Evolutionary conservation across 2,797 vertebrate genomes (phyloP).

Genomic region (Jordanella pulchra): DNA sequence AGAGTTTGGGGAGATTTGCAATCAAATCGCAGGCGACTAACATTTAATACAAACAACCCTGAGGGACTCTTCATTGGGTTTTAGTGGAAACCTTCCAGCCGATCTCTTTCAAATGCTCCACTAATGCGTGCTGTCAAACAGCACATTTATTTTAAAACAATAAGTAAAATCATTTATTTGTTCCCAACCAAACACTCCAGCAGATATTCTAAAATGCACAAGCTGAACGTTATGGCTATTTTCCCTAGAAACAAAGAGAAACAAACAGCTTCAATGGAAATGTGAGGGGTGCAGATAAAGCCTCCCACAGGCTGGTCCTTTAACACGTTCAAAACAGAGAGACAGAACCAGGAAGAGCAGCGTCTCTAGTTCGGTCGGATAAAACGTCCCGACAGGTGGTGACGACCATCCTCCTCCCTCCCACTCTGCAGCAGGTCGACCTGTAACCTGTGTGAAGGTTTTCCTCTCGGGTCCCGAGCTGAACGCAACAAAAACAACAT

Average conservation of each 20-base stretch:
- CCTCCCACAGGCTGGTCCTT: slow-evolving; percentile 29
- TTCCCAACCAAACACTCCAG: slow-evolving; percentile 28
- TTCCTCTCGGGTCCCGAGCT: slow-evolving; percentile 20
- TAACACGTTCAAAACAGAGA: not conserved
- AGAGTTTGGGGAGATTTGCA: not conserved
- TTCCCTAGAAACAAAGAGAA: slow-evolving; percentile 19
- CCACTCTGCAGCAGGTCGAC: not conserved
- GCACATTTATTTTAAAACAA: slow-evolving; percentile 10
- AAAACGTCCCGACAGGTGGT: not conserved
- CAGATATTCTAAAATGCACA: slow-evolving; percentile 25
- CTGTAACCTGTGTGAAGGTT: not conserved
- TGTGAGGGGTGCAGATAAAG: slow-evolving; percentile 20
- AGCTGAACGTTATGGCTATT: slow-evolving; percentile 56
- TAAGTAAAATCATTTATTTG: not conserved
- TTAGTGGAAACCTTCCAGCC: slow-evolving; percentile 12
- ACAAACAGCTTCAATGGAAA: slow-evolving; percentile 19
- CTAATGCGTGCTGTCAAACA: slow-evolving; percentile 47
- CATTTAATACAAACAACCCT: slow-evolving; percentile 12
- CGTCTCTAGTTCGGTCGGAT: slow-evolving; percentile 8
- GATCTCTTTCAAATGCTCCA: not conserved
- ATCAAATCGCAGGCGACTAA: not conserved
- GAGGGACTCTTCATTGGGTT: slow-evolving; percentile 17
- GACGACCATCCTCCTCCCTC: slow-evolving; percentile 2
- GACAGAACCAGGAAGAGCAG: slow-evolving; percentile 5
- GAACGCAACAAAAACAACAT: slow-evolving; percentile 19